A percentile compares a stretch with the other conserved stretches of the same genome.
Conservation (phyloP, 2,797 vertebrate genomes). For the Acanthurus tractus region DNA sequence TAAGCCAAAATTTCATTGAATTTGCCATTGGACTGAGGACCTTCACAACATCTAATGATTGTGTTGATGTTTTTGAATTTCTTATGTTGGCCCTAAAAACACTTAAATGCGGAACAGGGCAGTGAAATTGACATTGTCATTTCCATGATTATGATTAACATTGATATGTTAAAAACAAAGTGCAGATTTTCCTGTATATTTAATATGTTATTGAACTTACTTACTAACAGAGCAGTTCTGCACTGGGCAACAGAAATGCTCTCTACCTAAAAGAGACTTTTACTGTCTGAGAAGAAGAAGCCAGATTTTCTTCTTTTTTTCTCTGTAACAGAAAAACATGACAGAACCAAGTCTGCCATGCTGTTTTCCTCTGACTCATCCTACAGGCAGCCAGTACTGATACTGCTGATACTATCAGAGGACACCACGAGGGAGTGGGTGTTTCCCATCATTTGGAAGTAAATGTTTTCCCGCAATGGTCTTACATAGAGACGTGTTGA, state of each 20-base stretch:
- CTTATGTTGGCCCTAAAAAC: no score
- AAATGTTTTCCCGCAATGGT: not conserved
- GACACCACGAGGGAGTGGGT: not conserved
- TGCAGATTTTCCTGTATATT: no score
- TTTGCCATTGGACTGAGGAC: no score
- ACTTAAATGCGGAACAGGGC: no score
- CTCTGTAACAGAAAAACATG: not conserved
- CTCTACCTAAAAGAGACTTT: not conserved
- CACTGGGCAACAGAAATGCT: not conserved
- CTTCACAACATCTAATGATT: no score
- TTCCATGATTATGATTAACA: no score
- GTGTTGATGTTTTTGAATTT: no score
- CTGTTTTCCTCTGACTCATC: constrained; percentile 22
- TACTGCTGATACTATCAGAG: not conserved
- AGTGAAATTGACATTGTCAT: no score
- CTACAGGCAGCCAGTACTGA: not conserved
- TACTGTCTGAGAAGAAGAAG: not conserved
- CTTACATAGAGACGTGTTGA: not conserved
- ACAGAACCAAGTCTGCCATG: constrained; percentile 9
- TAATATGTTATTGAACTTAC: not conserved
- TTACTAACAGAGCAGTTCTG: not conserved
- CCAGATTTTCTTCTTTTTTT: not conserved
- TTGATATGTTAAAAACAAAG: no score
- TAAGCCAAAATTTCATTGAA: no score
- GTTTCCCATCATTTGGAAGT: not conserved